Evolutionary conservation across 2,113 vertebrate species (phyloP), one percentile per base, ranked within the genome.

Genomic region (Myotis lucifugus): DNA sequence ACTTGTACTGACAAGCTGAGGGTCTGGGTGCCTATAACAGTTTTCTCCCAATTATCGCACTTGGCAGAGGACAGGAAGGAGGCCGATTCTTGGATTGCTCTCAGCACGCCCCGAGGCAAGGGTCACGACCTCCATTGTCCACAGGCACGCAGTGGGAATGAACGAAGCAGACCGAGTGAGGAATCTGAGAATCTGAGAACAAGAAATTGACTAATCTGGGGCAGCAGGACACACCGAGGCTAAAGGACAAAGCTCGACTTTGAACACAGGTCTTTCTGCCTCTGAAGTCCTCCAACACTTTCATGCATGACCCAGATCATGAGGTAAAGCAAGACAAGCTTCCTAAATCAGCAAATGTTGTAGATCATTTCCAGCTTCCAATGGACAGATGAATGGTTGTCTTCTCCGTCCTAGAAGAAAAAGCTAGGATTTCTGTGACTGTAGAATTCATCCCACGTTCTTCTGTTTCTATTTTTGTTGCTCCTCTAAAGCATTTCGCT

Each of bases 171-270:
- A 34, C 34, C 7, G 3, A 46, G 25, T 0, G 18, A 40, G n/a
- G 27, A 17, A 52, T 21, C 15, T 0, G n/a, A n/a, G n/a, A n/a
- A n/a, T n/a, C n/a, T n/a, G 17, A 85, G 50, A 29, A 17, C 10
- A 25, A 88, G 70, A 56, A 21, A 50, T 12, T 0, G 14, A 40
- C 4, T 1, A 34, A 29, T 46, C 4, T 27, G 21, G 70, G 23
- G 12, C 2, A 32, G 42, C 29, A 25, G 52, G 3, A 46, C 27
- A 23, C 34, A 13, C 13, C 0, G 40, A 10, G 3, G 0, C 0
- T 6, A 56, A 25, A 8, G 0, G 1, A 59, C 6, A 19, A 42
- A 79, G 50, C 29, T 61, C 0, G 78, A 67, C 83, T 67, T 66
- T 27, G 78, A 78, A 50, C 23, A 6, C 6, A 17, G 27, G 48